These are phyloP conservation scores for Crossaster papposus DNA, from an alignment of 53 echinoderm and acorn worm species.

Conservation along the genomic window DNA sequence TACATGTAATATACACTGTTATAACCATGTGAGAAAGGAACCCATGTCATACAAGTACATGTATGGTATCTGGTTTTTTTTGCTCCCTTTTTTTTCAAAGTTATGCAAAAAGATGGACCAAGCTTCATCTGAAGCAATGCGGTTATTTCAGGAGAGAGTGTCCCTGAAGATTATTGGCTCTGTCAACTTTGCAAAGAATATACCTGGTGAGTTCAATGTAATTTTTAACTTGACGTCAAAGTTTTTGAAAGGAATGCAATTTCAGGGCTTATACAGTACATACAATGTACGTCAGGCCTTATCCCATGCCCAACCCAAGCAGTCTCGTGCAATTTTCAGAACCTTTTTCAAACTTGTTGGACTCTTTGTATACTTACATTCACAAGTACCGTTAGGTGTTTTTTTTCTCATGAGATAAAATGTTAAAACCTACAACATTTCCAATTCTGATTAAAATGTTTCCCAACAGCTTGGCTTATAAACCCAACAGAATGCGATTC, in stretches of 20 bases:
- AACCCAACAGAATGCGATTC: too few species aligned
- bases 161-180: conserved; percentile 68
- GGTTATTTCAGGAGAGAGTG: conserved; percentile 65
- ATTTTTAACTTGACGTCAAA: not conserved
- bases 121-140: conserved; percentile 43
- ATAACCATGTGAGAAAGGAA: too few species aligned
- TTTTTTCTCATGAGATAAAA: too few species aligned
- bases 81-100: not conserved
- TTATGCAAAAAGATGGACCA: conserved; percentile 48
- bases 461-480: too few species aligned
- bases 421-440: too few species aligned
- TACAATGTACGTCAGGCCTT: not conserved
- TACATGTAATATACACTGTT: too few species aligned
- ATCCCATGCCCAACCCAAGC: not conserved
- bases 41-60: not conserved
- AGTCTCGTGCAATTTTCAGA: not conserved
- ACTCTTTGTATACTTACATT: too few species aligned
- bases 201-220: conserved; percentile 63
- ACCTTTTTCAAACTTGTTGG: too few species aligned
- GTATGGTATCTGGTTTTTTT: not conserved
- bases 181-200: conserved; percentile 73
- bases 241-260: not conserved
- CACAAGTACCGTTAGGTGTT: too few species aligned
- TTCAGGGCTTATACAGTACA: not conserved
- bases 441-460: too few species aligned